Base-by-base conservation (phyloP, 1,140 invertebrate genomes). In the Brachionus koreanus region DNA sequence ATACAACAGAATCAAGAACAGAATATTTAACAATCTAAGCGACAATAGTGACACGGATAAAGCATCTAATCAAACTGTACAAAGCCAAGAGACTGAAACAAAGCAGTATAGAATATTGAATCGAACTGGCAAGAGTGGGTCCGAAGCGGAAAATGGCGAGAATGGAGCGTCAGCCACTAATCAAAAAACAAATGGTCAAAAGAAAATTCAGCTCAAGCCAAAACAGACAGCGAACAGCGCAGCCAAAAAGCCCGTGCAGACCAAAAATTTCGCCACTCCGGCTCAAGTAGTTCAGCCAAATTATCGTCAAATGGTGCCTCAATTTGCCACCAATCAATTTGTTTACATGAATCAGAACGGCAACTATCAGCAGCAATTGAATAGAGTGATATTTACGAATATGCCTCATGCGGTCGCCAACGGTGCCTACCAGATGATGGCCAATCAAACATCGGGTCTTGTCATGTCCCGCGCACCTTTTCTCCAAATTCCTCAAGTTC, bases 81-180 rank as follows among this genome's bases (percentile, higher is more conserved):
- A 63, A 63, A 67, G 5, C n/a, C 10, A 67, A 67, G 33, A 69
- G 16, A 37, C 65, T 6, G 65, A 69, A 16, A 16, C 39, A 1
- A 69, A 69, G 19, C 65, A 69, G 19, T 69, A 69, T 69, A 69
- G 37, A 69, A 69, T 69, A 39, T 39, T 69, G 33, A 69, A 69
- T 16, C 29, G 65, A 69, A 35, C 37, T 7, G 37, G 37, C 16
- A 69, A 67, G 29, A 6, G 19, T 29, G n/a, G 25, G 13, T 2
- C 16, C 6, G 37, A 69, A 6, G 65, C n/a, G 10, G 25, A 33
- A 39, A 39, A 19, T 39, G 19, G 37, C n/a, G 35, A 69, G 16
- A 69, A 6, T 39, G 37, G 6, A 33, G 13, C 25, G 25, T 12
- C 23, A 13, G 2, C 12, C 3, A 1, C 61, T 33, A 29, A 33